Evolutionary conservation across 1,140 invertebrate species (phyloP), one percentile per base, ranked within the genome.

Genomic region (Kradibia gibbosae): DNA sequence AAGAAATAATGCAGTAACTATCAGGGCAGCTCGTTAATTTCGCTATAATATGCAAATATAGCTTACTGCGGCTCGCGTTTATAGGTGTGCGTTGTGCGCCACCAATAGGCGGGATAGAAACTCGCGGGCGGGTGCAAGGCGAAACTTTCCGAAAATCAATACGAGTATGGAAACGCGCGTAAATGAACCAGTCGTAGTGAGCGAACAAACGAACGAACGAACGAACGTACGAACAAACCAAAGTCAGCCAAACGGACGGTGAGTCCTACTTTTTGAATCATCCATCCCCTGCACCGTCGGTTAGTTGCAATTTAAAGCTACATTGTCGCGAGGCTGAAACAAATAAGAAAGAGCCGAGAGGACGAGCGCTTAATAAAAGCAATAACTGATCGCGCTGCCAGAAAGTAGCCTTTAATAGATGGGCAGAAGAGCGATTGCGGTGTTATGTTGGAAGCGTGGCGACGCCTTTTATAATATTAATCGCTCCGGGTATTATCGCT

Each of bases 71-170:
- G 48, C 50, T 36, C 39, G 36, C 77, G 77, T 28, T 1, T 42
- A 31, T 39, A 39, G 20, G 67, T 42, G 55, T 39, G 62, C 25
- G 39, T 42, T 17, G 34, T 70, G 36, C 34, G 36, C 10, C 28
- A 50, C 11, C 25, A 67, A 62, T 20, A 50, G 34, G 67, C n/a
- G 71, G 53, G 71, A 74, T 55, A 65, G 55, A 57, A 48, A 74
- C 50, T 72, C 78, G 67, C 67, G 67, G 53, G 67, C 36, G 50
- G 55, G 70, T 48, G 80, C 80, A 80, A 57, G 75, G 76, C 77
- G 76, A 82, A 82, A 82, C 81, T 82, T 82, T 78, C 81, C 81
- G 81, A 82, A 82, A 82, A 82, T 82, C 81, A 82, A 82, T 82
- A 82, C 81, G 81, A 82, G 75, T 67, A 82, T 82, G 81, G 81